These are phyloP conservation scores for Gavia stellata DNA, from an alignment of 2,113 vertebrate species.

Conservation along the genomic window DNA sequence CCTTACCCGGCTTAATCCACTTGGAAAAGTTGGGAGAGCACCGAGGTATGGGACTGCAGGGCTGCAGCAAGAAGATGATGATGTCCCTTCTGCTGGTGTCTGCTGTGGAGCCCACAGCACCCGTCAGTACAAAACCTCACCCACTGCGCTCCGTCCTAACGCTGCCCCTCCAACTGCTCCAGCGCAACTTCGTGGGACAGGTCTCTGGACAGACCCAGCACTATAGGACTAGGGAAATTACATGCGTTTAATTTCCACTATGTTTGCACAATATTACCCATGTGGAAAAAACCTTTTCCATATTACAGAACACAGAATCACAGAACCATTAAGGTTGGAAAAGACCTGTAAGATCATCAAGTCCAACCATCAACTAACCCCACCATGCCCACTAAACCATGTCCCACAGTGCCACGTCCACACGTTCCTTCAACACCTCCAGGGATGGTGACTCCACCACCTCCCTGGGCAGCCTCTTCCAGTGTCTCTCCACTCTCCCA, in stretches of 20 bases:
- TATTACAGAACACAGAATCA: no score
- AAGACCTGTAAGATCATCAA: no score
- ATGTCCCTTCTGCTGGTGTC: not conserved
- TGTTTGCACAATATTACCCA: not conserved
- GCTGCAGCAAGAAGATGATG: not conserved
- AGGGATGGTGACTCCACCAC: no score
- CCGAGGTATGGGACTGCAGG: fast-evolving
- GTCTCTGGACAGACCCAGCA: not conserved
- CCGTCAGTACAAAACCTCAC: fast-evolving
- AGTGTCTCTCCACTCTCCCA: no score
- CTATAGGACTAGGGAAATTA: not conserved
- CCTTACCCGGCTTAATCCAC: not conserved
- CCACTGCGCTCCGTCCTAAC: fast-evolving
- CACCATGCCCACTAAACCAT: no score
- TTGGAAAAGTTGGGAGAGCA: fast-evolving
- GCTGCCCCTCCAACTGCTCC: not conserved
- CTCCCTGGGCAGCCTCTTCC: no score
- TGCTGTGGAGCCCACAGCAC: not conserved
- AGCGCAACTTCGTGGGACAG: not conserved
- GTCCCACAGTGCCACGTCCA: no score
- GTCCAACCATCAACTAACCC: no score
- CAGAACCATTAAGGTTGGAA: no score
- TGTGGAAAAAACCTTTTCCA: not conserved
- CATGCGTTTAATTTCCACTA: not conserved
- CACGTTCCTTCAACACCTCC: no score